A percentile compares a stretch with the other conserved stretches of the same genome.
phyloP scores from a whole-genome alignment of 2,797 vertebrate genomes.

The Balearica regulorum region DNA sequence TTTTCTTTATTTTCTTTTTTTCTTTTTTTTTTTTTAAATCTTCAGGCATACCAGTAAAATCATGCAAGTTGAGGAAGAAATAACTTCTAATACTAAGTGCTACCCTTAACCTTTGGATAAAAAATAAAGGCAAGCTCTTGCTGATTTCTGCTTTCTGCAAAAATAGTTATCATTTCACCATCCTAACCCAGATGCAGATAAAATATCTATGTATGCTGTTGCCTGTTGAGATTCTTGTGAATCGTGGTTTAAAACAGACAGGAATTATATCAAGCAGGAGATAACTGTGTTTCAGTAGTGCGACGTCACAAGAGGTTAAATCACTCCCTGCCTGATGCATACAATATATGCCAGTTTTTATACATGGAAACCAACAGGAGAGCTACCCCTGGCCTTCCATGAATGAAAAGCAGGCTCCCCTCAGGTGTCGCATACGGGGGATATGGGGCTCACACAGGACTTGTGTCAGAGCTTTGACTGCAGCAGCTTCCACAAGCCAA shows the following conservation, averaged over 20 bases:
- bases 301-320: background rate
- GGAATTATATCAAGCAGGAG: background rate
- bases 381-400: background rate
- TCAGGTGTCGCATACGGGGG: fast-evolving
- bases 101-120: background rate
- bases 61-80: background rate
- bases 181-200: background rate
- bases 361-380: background rate
- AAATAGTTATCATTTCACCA: background rate
- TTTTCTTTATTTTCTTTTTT: background rate
- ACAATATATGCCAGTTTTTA: background rate
- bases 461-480: background rate
- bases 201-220: background rate
- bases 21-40: background rate
- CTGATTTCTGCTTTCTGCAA: background rate
- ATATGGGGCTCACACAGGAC: background rate
- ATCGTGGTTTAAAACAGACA: background rate
- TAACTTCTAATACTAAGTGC: background rate
- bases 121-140: background rate
- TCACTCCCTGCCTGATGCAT: background rate
- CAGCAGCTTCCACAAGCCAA: background rate
- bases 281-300: background rate
- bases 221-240: background rate
- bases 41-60: background rate
- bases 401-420: background rate